Evolutionary conservation across 1,140 invertebrate genomes (phyloP), one percentile per base, ranked within the genome.

Genomic region (Drosophila albomicans): DNA sequence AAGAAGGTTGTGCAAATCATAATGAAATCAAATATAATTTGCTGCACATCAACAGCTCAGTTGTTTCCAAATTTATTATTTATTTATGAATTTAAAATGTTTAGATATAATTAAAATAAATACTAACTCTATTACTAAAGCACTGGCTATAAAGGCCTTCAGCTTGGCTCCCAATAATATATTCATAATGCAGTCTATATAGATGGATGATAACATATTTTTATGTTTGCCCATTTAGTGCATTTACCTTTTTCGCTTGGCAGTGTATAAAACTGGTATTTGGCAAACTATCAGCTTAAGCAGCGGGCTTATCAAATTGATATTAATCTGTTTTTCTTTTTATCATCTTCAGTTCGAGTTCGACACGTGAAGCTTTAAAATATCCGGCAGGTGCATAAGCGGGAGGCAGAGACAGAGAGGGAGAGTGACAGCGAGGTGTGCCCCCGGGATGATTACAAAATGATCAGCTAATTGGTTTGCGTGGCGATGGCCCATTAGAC

Each of bases 391-490:
- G 35, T 38, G 35, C 35, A 10, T 2, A 38, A 51, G 5, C 20
- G 20, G 5, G 48, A 8, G 48, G 1, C 30, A 51, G 13, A 13
- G 5, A 45, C n/a, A 46, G 43, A 46, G 43, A 48, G 8, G 4
- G 8, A 49, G 5, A 16, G 28, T 3, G 28, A 10, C 35, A 32
- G 28, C 15, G 58, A 71, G 69, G 69, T 66, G 69, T 72, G 69
- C 52, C 69, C 43, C 13, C 52, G 28, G 51, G 61, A 59, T n/a
- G 52, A 73, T 67, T 73, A 43, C 62, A 51, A 73, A 66, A 73
- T 73, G 52, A 73, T 58, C 56, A 58, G 51, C 70, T 65, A 59
- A 57, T 71, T 43, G 46, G 63, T 45, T 57, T 72, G 62, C 54
- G 61, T 49, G 51, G 20, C 48, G 54, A 16, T 66, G 58, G 52